Conservation (phyloP, 2,888 invertebrate species). For the Dinocampus coccinellae region DNA sequence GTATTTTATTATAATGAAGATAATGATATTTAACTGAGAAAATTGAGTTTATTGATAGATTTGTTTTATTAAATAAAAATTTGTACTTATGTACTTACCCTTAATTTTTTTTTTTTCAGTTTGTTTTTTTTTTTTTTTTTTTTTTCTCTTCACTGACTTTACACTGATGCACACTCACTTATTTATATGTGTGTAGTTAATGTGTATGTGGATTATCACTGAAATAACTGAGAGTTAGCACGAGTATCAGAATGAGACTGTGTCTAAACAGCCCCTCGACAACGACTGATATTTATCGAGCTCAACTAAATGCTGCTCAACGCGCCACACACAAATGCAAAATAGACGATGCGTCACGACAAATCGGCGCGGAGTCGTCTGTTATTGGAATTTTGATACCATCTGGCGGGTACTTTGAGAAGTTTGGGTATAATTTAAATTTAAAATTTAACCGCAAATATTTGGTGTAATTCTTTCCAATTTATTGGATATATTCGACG, state of each 20-base stretch:
- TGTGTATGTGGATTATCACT: constrained; percentile 35
- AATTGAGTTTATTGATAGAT: neutral
- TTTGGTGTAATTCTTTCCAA: too few relatives aligned
- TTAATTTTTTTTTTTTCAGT: neutral
- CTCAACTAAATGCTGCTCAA: constrained; percentile 47
- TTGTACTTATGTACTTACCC: constrained; percentile 43
- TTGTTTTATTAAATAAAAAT: neutral
- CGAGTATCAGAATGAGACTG: constrained; percentile 41
- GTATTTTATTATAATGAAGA: too few relatives aligned
- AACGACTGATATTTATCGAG: constrained; percentile 62
- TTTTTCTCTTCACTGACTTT: too few relatives aligned
- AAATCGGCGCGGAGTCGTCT: too few relatives aligned
- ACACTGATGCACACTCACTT: constrained; percentile 11
- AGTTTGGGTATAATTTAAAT: neutral
- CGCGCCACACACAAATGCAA: constrained; percentile 49
- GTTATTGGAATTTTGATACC: neutral
- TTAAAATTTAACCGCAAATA: too few relatives aligned
- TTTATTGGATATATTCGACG: too few relatives aligned
- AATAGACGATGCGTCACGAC: constrained; percentile 41
- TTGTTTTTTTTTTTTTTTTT: too few relatives aligned
- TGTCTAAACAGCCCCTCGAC: constrained; percentile 48
- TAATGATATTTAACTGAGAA: too few relatives aligned
- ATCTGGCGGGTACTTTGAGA: neutral
- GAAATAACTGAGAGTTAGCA: constrained; percentile 16
- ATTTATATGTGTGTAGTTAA: neutral